Evolutionary conservation across 2,797 vertebrate genomes (phyloP).

Genomic region (Nyctalus aviator): DNA sequence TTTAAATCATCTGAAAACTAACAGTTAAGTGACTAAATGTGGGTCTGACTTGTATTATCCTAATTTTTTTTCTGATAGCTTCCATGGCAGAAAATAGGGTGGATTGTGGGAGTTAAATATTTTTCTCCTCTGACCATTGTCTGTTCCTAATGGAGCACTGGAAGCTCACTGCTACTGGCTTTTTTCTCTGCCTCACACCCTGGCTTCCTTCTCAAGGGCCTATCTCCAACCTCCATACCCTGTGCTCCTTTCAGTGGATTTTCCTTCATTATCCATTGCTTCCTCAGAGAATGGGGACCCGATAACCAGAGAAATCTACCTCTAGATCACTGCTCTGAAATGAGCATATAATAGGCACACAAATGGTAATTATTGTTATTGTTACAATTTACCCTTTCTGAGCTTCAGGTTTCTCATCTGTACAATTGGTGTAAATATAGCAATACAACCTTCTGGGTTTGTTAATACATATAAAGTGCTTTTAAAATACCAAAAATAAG

Average conservation of each 20-base stretch:
- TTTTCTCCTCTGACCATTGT: neutral
- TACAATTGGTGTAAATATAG: neutral
- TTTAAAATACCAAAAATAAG: conserved; percentile 34
- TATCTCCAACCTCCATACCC: neutral
- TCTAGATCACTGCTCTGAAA: neutral
- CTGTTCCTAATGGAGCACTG: neutral
- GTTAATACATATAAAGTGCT: conserved; percentile 3
- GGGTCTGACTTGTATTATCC: neutral
- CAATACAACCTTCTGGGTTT: neutral
- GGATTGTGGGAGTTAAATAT: neutral
- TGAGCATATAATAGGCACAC: neutral
- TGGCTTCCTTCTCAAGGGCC: conserved; percentile 32
- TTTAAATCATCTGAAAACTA: conserved; percentile 67
- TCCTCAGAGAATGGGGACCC: neutral
- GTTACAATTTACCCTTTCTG: neutral
- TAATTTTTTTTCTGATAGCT: neutral
- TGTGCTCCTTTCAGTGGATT: neutral
- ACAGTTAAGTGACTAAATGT: conserved; percentile 13
- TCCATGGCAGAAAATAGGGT: neutral
- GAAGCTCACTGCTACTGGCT: neutral
- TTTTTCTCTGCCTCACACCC: conserved; percentile 15
- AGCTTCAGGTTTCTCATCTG: conserved; percentile 25
- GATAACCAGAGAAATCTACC: neutral
- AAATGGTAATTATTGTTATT: neutral
- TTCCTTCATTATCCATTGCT: neutral